Evolutionary conservation across 2,888 invertebrate species (phyloP), one percentile per base, ranked within the genome.

Genomic region (Nematopogon swammerdamellus): DNA sequence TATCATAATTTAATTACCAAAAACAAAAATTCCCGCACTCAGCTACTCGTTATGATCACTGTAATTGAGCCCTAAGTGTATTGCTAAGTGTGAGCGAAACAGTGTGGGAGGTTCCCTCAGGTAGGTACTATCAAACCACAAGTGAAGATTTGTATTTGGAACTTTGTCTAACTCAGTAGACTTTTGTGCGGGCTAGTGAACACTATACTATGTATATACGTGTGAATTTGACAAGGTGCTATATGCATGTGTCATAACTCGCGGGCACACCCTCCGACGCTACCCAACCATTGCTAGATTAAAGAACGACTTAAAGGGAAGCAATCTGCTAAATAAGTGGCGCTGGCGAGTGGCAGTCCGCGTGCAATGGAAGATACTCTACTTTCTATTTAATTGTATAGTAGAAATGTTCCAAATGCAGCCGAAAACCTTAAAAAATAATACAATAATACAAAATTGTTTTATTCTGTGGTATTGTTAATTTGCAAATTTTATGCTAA

Each of bases 291-390:
- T 70, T 60, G 67, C 70, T 68, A 70, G 71, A 75, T 76, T 74
- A 72, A 75, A 76, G 73, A 74, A 75, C 70, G 75, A 74, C 77
- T 79, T 76, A 74, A 74, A 76, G 72, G 72, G 72, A 79, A 79
- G 80, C 80, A 80, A 80, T 80, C 80, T 77, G 74, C 75, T 76
- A 79, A 79, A 80, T 76, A 79, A 76, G 76, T 70, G 68, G 67
- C 61, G 62, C 62, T 61, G 60, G 58, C 53, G 57, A 55, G 49
- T 55, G 42, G 53, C 25, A 25, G 4, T 8, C 55, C 56, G 58
- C 45, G 48, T 11, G 46, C 25, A 25, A 25, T 25, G 56, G 51
- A 63, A 48, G 57, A 44, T 65, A 64, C 76, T 76, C 72, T 68
- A 71, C 70, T 62, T 46, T 25, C 5, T 25, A 25, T 25, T 25